Evolutionary conservation across 2,113 vertebrate genomes (phyloP).

Genomic region (Pleuronectes platessa): DNA sequence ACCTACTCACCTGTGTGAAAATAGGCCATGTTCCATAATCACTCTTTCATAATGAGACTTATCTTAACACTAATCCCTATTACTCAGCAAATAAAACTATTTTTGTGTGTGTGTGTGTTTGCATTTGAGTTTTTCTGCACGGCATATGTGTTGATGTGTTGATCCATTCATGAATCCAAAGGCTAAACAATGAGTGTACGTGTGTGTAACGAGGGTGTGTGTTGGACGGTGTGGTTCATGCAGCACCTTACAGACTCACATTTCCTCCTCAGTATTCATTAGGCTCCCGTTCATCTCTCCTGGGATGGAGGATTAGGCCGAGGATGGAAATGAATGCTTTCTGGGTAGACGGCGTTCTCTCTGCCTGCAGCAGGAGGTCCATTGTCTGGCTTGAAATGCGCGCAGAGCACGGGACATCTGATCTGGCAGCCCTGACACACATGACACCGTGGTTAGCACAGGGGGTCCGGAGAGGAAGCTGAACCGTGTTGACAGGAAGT

Average conservation of each 20-base stretch:
- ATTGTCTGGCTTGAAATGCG: conserved; percentile 72
- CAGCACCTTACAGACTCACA: conserved; percentile 49
- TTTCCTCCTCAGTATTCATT: conserved; percentile 73
- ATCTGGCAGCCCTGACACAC: conserved; percentile 67
- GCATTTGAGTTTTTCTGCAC: neutral
- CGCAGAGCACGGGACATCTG: conserved; percentile 67
- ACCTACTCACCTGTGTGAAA: conserved; percentile 39
- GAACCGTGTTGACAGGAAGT: conserved; percentile 56
- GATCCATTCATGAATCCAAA: conserved; percentile 2
- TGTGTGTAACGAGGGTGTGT: neutral
- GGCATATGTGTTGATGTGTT: neutral
- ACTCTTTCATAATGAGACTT: conserved; percentile 61
- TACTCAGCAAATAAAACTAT: conserved; percentile 14
- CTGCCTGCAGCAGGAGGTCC: conserved; percentile 69
- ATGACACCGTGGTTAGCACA: conserved; percentile 40
- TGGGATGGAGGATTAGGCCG: conserved; percentile 73
- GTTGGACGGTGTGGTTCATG: conserved; percentile 13
- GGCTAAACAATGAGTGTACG: conserved; percentile 17
- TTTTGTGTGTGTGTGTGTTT: conserved; percentile 11
- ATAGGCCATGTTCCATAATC: conserved; percentile 54
- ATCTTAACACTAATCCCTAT: conserved; percentile 31
- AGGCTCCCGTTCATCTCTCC: conserved; percentile 65
- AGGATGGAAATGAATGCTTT: conserved; percentile 72
- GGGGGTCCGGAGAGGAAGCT: conserved; percentile 37
- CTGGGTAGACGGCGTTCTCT: conserved; percentile 56